Conservation (phyloP, 35 echinoderm and acorn worm species). For the Anneissia japonica region DNA sequence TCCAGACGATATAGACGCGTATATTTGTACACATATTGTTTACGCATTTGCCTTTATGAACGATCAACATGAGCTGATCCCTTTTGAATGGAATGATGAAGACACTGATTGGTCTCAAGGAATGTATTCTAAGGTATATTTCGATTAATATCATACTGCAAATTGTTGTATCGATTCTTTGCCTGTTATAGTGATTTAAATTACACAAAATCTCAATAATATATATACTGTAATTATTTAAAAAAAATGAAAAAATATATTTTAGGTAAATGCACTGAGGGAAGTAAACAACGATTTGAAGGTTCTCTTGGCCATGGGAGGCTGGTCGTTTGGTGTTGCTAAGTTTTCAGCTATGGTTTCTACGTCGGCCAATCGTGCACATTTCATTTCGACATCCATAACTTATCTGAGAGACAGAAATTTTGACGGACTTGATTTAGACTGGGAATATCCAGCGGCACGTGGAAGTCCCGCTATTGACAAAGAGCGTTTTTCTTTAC, state of each 20-base stretch:
- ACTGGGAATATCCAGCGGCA: slow-evolving; percentile 10
- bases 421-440: slow-evolving; percentile 9
- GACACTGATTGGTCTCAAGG: neutral
- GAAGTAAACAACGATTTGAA: neutral
- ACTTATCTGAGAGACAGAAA: neutral
- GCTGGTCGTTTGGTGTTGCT: neutral
- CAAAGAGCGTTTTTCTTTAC: neutral
- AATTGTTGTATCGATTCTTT: too few species aligned
- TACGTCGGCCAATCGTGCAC: neutral
- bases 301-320: neutral
- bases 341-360: neutral
- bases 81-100: slow-evolving; percentile 21
- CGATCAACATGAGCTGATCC: neutral
- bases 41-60: slow-evolving; percentile 30
- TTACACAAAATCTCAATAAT: too few species aligned
- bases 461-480: neutral
- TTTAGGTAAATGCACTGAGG: neutral
- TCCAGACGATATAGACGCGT: slow-evolving; percentile 33
- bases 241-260: too few species aligned
- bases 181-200: too few species aligned
- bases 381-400: neutral
- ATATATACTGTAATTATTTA: too few species aligned
- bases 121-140: neutral
- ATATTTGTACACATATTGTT: slow-evolving; percentile 44
- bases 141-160: too few species aligned